phyloP scores from a whole-genome alignment of 2,797 vertebrate species.

The Acanthurus tractus region DNA sequence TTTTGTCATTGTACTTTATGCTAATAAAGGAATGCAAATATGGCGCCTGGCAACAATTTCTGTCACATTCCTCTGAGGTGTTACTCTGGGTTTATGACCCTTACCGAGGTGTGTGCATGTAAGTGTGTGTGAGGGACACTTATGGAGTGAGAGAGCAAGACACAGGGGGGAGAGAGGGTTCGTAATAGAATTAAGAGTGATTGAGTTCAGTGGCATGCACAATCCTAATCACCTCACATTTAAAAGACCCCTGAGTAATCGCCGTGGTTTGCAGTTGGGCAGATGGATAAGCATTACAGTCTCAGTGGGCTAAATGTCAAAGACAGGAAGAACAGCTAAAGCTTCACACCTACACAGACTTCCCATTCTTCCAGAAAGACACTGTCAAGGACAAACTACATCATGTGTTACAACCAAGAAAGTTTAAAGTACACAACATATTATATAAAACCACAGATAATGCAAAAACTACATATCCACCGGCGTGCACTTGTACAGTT shows the following conservation, averaged over 20 bases:
- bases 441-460: neutral
- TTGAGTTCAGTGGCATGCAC: slow-evolving; percentile 57
- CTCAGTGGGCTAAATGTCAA: slow-evolving; percentile 68
- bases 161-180: slow-evolving; percentile 13
- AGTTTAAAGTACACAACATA: neutral
- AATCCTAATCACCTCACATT: slow-evolving; percentile 69
- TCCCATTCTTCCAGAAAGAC: slow-evolving; percentile 30
- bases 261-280: slow-evolving; percentile 48
- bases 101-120: slow-evolving; percentile 45
- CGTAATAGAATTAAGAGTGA: slow-evolving; percentile 71
- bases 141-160: slow-evolving; percentile 15
- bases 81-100: slow-evolving; percentile 66
- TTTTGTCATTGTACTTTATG: slow-evolving; percentile 59
- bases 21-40: slow-evolving; percentile 67
- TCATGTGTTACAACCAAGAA: neutral
- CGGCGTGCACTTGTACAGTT: neutral
- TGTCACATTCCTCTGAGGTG: slow-evolving; percentile 55
- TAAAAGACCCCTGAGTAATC: slow-evolving; percentile 65
- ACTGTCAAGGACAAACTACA: slow-evolving; percentile 48
- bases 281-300: slow-evolving; percentile 62
- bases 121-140: slow-evolving; percentile 9
- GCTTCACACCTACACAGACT: slow-evolving; percentile 39
- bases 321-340: slow-evolving; percentile 36
- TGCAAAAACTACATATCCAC: neutral
- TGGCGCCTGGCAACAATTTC: slow-evolving; percentile 50